Evolutionary conservation across 2,113 vertebrate genomes (phyloP).

Genomic region (Datnioides undecimradiatus): DNA sequence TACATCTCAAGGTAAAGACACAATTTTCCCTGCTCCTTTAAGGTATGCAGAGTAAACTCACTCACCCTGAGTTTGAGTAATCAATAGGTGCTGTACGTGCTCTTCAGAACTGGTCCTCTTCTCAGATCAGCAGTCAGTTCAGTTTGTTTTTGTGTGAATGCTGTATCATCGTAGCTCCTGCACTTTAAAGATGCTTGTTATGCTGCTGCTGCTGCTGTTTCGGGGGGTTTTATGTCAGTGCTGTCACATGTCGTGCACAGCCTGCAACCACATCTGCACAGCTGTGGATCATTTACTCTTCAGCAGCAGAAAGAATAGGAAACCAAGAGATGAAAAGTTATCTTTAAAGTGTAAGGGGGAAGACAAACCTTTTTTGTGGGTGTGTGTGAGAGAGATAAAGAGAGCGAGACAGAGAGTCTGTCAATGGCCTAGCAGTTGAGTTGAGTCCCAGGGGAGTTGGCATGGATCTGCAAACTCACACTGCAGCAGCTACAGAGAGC

Average conservation of each 20-base stretch:
- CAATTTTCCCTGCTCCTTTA: conserved; percentile 40
- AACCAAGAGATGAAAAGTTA: background rate
- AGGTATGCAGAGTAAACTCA: conserved; percentile 66
- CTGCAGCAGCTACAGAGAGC: conserved; percentile 75
- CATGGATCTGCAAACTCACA: conserved; percentile 82
- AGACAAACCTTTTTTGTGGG: background rate
- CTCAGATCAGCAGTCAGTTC: conserved; percentile 47
- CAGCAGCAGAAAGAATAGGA: background rate
- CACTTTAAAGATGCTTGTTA: background rate
- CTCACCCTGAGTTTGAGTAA: conserved; percentile 70
- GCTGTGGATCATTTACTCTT: background rate
- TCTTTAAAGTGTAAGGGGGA: background rate
- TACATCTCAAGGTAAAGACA: conserved; percentile 24
- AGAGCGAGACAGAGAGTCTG: conserved; percentile 18
- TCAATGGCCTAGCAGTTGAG: conserved; percentile 68
- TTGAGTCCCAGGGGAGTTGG: conserved; percentile 57
- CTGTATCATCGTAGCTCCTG: conserved; percentile 53
- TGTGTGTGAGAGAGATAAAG: background rate
- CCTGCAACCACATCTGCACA: conserved; percentile 8
- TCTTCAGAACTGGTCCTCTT: conserved; percentile 35
- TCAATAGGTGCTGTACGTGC: conserved; percentile 69
- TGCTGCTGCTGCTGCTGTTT: background rate
- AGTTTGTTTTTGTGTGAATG: conserved; percentile 24
- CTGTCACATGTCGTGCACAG: background rate
- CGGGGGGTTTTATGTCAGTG: background rate